Conservation (phyloP, 2,888 invertebrate species). For the Lutraria lutraria region DNA sequence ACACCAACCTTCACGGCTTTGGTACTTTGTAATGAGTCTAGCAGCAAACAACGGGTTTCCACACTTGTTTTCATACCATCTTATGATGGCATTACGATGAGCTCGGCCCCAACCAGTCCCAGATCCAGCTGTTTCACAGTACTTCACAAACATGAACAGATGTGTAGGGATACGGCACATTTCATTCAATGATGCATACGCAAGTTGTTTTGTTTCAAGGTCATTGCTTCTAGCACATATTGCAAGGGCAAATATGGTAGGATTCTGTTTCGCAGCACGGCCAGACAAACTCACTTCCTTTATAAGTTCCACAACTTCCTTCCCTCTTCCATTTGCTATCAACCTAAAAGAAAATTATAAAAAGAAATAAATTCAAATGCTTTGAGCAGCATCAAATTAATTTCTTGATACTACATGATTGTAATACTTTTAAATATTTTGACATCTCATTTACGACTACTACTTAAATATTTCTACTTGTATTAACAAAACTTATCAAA, state of each 20-base stretch:
- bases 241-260: constrained; percentile 90
- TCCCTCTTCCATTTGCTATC: constrained; percentile 82
- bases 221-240: constrained; percentile 88
- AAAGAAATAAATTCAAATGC: too few relatives aligned
- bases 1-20: constrained; percentile 90
- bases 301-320: constrained; percentile 83
- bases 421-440: too few relatives aligned
- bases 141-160: constrained; percentile 90
- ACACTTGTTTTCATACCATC: constrained; percentile 89
- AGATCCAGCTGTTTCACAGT: constrained; percentile 88
- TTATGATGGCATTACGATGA: constrained; percentile 89
- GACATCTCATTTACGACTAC: too few relatives aligned
- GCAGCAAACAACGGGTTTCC: constrained; percentile 88
- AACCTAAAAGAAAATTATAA: constrained; percentile 69
- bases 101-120: constrained; percentile 89
- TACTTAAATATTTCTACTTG: too few relatives aligned
- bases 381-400: too few relatives aligned
- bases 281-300: constrained; percentile 83
- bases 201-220: constrained; percentile 88
- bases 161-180: constrained; percentile 90
- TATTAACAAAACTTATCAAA: too few relatives aligned
- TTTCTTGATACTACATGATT: too few relatives aligned
- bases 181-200: constrained; percentile 88
- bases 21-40: constrained; percentile 89
- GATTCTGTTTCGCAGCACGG: constrained; percentile 86